These are phyloP conservation scores for Panthera uncia DNA, from an alignment of 2,113 vertebrate species.

Conservation along the genomic window DNA sequence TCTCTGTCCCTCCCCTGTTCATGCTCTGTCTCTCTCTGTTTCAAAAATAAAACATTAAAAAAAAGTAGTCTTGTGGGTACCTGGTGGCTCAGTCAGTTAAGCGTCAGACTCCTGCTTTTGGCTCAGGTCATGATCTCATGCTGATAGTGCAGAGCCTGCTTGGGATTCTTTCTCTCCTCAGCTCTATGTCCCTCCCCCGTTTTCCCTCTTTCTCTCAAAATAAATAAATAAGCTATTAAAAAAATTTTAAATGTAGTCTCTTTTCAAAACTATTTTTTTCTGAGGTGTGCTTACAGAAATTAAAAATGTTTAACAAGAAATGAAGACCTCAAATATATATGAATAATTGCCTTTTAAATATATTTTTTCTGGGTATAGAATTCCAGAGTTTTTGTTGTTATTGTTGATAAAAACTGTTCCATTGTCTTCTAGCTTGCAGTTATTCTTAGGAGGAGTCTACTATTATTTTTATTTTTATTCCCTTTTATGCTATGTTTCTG, in stretches of 20 bases:
- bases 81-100: too few relatives aligned
- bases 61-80: too few relatives aligned
- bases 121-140: too few relatives aligned
- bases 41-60: too few relatives aligned
- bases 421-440: neutral
- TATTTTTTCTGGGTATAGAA: neutral
- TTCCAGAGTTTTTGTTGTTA: neutral
- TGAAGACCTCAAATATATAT: neutral
- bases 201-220: too few relatives aligned
- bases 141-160: too few relatives aligned
- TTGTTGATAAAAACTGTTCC: neutral
- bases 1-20: too few relatives aligned
- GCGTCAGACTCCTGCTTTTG: too few relatives aligned
- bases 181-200: too few relatives aligned
- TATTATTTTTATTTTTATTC: neutral
- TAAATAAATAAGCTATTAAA: too few relatives aligned
- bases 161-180: too few relatives aligned
- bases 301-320: neutral
- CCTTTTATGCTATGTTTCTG: neutral
- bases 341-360: neutral
- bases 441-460: neutral
- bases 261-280: neutral
- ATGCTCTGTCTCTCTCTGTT: too few relatives aligned
- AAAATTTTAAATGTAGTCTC: neutral
- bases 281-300: neutral